Conservation (phyloP, 2,888 invertebrate species). For the Acanthacorydalis orientalis region DNA sequence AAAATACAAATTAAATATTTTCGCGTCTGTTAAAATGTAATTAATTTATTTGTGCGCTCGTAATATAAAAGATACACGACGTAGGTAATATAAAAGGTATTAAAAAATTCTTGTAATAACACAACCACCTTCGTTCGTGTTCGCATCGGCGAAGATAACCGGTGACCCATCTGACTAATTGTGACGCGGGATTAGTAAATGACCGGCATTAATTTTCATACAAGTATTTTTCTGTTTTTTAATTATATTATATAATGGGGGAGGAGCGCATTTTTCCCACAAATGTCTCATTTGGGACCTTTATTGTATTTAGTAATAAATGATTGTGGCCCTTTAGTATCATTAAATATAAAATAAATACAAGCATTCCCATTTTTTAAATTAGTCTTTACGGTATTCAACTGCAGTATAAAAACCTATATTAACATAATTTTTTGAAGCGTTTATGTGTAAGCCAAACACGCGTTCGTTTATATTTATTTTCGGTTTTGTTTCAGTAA, state of each 20-base stretch:
- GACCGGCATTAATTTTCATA: constrained; percentile 1
- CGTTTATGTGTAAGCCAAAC: too few relatives aligned
- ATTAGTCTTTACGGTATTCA: background rate
- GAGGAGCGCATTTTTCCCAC: constrained; percentile 2
- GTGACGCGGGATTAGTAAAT: constrained; percentile 2
- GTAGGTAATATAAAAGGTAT: too few relatives aligned
- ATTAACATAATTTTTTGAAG: too few relatives aligned
- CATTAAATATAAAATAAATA: constrained; percentile 5
- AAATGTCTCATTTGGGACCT: constrained; percentile 6
- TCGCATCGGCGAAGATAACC: background rate
- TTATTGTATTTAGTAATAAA: constrained; percentile 7
- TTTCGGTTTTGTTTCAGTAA: too few relatives aligned
- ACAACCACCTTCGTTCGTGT: too few relatives aligned
- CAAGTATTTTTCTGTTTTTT: constrained; percentile 5
- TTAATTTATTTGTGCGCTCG: too few relatives aligned
- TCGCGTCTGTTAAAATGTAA: too few relatives aligned
- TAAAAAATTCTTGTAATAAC: too few relatives aligned
- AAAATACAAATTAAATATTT: too few relatives aligned
- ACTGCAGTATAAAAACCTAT: too few relatives aligned
- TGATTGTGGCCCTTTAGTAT: constrained; percentile 7
- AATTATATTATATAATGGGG: constrained; percentile 1
- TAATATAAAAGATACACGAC: too few relatives aligned
- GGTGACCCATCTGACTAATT: background rate
- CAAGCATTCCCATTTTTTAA: constrained; percentile 2
- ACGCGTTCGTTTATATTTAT: too few relatives aligned